phyloP scores from a whole-genome alignment of 1,140 invertebrate species.

The Drosophila lacteicornis region DNA sequence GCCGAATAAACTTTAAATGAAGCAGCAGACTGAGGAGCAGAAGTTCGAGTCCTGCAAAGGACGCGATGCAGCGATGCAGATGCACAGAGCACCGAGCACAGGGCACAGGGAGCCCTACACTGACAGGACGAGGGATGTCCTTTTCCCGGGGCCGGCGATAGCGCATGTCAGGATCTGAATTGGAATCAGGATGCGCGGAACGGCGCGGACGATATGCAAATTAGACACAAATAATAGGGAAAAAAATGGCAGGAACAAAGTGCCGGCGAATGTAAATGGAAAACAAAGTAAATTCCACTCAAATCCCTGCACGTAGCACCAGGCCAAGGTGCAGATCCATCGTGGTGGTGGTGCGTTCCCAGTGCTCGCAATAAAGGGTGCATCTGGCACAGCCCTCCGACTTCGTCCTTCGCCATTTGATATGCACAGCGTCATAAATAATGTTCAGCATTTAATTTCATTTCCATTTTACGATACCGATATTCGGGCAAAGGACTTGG shows the following conservation, averaged over 20 bases:
- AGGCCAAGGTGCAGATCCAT: constrained; percentile 40
- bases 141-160: constrained; percentile 41
- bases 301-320: constrained; percentile 49
- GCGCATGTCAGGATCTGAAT: constrained; percentile 70
- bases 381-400: constrained; percentile 31
- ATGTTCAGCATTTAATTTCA: constrained; percentile 83
- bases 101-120: constrained; percentile 17
- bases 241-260: constrained; percentile 38
- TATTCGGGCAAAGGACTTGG: constrained; percentile 45
- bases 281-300: constrained; percentile 76
- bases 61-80: constrained; percentile 68
- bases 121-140: constrained; percentile 62
- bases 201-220: constrained; percentile 73
- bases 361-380: constrained; percentile 46
- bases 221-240: constrained; percentile 81
- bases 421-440: constrained; percentile 82
- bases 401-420: constrained; percentile 62
- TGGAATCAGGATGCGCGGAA: constrained; percentile 58
- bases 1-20: constrained; percentile 79
- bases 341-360: constrained; percentile 50
- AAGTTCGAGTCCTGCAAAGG: constrained; percentile 5
- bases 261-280: constrained; percentile 68
- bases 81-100: constrained; percentile 61
- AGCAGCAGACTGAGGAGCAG: constrained; percentile 34
- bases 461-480: constrained; percentile 83